phyloP scores from a whole-genome alignment of 2,797 vertebrate genomes.

The Cephalopachus bancanus region DNA sequence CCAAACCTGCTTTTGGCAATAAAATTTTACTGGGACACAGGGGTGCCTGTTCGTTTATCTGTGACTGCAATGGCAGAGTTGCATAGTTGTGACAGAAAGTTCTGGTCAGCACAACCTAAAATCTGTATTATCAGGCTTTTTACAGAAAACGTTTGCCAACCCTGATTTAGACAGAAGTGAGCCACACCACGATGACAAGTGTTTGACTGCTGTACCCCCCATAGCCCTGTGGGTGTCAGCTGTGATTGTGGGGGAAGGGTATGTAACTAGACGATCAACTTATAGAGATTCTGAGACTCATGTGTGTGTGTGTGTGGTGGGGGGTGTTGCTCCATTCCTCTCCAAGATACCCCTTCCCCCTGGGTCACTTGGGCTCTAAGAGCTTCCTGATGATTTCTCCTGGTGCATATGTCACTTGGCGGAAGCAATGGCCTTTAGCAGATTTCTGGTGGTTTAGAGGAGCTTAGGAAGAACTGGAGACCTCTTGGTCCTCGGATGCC shows the following conservation, averaged over 20 bases:
- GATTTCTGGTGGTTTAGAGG: background rate
- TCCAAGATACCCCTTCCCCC: fast-evolving
- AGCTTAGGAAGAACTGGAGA: background rate
- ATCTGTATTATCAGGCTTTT: fast-evolving
- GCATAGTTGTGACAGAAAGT: background rate
- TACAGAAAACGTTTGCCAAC: too few relatives aligned
- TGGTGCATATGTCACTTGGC: fast-evolving
- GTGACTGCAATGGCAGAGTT: fast-evolving
- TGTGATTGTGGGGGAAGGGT: fast-evolving
- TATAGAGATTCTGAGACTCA: background rate
- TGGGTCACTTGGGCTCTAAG: fast-evolving
- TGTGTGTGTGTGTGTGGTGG: too few relatives aligned
- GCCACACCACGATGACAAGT: fast-evolving
- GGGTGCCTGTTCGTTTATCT: fast-evolving
- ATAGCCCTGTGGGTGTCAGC: fast-evolving
- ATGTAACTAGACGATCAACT: background rate
- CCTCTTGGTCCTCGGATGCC: background rate
- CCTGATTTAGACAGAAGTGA: fast-evolving
- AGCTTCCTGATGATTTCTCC: background rate
- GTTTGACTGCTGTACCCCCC: fast-evolving
- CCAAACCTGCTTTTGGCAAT: background rate
- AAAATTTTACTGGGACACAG: fast-evolving
- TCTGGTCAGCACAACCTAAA: background rate
- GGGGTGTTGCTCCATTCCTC: background rate
- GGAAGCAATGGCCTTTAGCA: fast-evolving